Evolutionary conservation across 2,113 vertebrate genomes (phyloP).

Genomic region (Gymnorhina tibicen): DNA sequence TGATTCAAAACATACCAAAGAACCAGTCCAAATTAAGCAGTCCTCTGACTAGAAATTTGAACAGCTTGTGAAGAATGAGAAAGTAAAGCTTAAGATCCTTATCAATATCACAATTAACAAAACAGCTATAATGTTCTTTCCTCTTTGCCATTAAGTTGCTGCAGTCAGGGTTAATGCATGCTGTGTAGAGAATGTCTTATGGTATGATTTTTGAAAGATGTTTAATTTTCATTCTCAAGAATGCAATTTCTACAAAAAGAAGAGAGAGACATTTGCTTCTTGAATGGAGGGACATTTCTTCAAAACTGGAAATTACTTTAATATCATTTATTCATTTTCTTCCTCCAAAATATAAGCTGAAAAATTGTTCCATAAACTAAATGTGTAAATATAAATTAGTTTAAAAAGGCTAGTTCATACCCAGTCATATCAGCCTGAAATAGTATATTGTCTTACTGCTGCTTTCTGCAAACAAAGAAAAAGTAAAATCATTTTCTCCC

Average conservation of each 20-base stretch:
- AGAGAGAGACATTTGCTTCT: neutral
- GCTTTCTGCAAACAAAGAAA: neutral
- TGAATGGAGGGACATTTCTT: neutral
- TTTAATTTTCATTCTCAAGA: neutral
- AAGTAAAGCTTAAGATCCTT: neutral
- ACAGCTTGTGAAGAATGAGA: neutral
- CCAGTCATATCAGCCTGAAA: neutral
- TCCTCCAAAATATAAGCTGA: neutral
- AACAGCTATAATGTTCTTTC: neutral
- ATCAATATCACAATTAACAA: neutral
- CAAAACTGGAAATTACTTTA: neutral
- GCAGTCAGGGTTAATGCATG: neutral
- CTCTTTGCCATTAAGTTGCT: neutral
- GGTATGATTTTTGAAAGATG: neutral
- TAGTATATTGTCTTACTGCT: neutral
- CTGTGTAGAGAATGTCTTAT: neutral
- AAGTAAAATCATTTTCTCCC: neutral
- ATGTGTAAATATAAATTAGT: neutral
- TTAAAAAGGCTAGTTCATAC: neutral
- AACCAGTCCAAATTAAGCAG: neutral
- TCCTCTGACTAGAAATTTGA: neutral
- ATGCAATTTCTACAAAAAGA: neutral
- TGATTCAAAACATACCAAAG: neutral
- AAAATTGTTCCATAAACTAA: neutral
- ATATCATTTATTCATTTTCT: neutral